phyloP scores from a whole-genome alignment of 2,888 invertebrate species.

The Kryphioiulus occultus region DNA sequence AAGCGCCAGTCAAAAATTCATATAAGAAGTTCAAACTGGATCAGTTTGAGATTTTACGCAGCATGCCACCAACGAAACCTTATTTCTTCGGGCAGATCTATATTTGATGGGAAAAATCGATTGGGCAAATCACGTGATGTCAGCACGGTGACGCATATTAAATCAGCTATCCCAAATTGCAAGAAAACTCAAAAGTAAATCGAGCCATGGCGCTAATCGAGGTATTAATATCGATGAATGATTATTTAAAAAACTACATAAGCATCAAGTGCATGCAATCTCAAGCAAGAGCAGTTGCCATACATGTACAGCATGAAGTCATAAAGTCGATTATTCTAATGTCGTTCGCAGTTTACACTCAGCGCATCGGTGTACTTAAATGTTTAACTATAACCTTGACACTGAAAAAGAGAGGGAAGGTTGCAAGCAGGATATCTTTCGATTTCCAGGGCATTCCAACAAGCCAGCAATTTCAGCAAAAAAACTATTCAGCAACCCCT shows the following conservation, averaged over 20 bases:
- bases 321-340: background rate
- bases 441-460: constrained; percentile 29
- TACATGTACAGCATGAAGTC: no score
- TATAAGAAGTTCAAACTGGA: background rate
- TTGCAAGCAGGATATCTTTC: background rate
- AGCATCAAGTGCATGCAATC: no score
- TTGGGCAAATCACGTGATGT: background rate
- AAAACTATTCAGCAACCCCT: constrained; percentile 24
- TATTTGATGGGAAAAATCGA: background rate
- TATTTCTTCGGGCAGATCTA: background rate
- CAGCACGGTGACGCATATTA: background rate
- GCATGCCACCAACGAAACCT: no score
- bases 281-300: no score
- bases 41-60: background rate
- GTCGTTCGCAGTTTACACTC: background rate
- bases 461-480: background rate
- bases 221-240: no score
- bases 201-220: no score
- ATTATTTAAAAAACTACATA: no score
- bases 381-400: background rate
- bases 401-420: background rate
- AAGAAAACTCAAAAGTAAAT: no score
- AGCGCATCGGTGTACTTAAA: background rate
- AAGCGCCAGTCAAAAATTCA: no score
- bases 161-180: no score